Conservation (phyloP, 2,797 vertebrate genomes). For the Bradypodion ventrale region DNA sequence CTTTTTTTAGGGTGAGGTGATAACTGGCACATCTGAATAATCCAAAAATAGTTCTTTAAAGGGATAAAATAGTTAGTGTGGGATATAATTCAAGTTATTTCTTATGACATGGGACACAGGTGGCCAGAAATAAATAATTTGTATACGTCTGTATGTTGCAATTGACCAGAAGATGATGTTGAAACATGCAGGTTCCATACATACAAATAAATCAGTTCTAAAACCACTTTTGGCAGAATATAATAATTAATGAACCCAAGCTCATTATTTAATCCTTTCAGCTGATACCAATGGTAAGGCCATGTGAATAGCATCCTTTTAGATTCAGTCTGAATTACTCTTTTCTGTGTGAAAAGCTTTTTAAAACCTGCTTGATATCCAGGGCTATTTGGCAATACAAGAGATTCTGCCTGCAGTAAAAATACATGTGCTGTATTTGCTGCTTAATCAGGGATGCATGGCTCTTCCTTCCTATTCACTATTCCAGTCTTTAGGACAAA, state of each 20-base stretch:
- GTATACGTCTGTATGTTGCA: neutral
- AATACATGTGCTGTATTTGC: too few species aligned
- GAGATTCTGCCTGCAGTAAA: too few species aligned
- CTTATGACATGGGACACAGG: neutral
- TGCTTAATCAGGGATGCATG: too few species aligned
- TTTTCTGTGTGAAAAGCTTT: too few species aligned
- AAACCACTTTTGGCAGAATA: neutral
- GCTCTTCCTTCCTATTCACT: slow-evolving; percentile 10
- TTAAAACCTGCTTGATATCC: too few species aligned
- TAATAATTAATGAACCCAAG: neutral
- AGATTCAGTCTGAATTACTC: too few species aligned
- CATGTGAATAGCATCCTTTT: too few species aligned
- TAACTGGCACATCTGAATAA: neutral
- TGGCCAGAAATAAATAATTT: neutral
- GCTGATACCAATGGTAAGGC: too few species aligned
- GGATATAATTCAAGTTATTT: neutral
- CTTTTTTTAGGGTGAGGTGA: neutral
- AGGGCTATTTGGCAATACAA: too few species aligned
- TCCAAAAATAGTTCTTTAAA: slow-evolving; percentile 6
- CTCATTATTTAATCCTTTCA: neutral
- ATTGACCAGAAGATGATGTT: neutral
- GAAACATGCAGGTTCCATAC: neutral
- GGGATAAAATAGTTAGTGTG: slow-evolving; percentile 26
- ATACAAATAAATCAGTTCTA: slow-evolving; percentile 2
- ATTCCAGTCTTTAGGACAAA: slow-evolving; percentile 30